Conservation (phyloP, 2,113 vertebrate genomes). For the Calonectris borealis region DNA sequence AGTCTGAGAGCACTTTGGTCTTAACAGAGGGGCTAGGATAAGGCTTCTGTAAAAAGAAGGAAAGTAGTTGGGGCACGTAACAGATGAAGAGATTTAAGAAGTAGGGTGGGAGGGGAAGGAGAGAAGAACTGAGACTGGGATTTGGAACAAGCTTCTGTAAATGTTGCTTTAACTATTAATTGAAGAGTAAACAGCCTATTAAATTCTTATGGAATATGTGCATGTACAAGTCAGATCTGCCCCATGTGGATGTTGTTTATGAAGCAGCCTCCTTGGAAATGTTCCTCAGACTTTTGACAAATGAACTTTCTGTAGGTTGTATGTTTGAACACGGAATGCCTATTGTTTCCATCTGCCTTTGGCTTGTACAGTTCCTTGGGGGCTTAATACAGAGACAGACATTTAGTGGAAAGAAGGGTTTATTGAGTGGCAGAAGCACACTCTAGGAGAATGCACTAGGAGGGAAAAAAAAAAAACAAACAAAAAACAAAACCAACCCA, state of each 20-base stretch:
- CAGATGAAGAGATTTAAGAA: not conserved
- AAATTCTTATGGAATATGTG: conserved; percentile 24
- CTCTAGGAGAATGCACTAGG: not conserved
- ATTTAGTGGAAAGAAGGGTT: conserved; percentile 46
- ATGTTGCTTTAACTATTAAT: conserved; percentile 45
- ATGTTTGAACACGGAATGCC: conserved; percentile 28
- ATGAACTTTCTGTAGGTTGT: conserved; percentile 56
- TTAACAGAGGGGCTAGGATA: not conserved
- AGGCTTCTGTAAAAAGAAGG: not conserved
- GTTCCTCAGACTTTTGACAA: conserved; percentile 56
- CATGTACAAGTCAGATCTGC: conserved; percentile 14
- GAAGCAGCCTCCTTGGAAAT: conserved; percentile 49
- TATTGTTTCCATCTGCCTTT: conserved; percentile 65
- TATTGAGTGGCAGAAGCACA: conserved; percentile 45
- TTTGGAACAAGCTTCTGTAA: conserved; percentile 41
- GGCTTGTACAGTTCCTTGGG: conserved; percentile 49
- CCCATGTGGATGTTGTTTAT: conserved; percentile 11
- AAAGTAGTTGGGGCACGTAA: not conserved
- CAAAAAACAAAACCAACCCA: not conserved
- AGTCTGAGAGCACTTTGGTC: not conserved
- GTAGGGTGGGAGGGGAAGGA: not conserved
- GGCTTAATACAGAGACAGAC: conserved; percentile 31
- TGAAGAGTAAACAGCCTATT: conserved; percentile 34
- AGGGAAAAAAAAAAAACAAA: not conserved
- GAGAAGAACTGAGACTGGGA: not conserved